A percentile compares a stretch with the other conserved stretches of the same genome.
Evolutionary conservation across 2,797 vertebrate species (phyloP).

Genomic region (Cuculus canorus): DNA sequence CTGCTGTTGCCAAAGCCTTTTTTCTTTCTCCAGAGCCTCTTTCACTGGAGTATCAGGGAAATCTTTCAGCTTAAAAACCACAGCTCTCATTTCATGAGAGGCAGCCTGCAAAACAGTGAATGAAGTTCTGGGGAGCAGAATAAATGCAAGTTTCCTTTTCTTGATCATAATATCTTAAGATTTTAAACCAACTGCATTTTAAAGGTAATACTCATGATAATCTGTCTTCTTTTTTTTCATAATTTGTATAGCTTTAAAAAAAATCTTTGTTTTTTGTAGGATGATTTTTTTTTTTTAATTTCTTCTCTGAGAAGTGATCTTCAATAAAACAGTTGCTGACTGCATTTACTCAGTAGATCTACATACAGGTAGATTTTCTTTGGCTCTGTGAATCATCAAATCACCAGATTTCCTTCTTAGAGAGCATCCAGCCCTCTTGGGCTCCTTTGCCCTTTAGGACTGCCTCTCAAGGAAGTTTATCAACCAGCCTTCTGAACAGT

Average conservation of each 20-base stretch:
- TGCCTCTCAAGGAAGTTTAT: too few relatives aligned
- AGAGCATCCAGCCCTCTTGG: too few relatives aligned
- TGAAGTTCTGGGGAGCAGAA: not conserved
- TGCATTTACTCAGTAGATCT: rapidly evolving
- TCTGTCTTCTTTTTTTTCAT: not conserved
- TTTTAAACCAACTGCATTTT: not conserved
- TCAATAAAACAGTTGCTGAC: not conserved
- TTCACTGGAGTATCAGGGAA: not conserved
- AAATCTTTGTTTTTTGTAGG: not conserved
- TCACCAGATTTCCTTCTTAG: too few relatives aligned
- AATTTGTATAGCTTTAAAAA: not conserved
- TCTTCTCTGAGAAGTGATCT: not conserved
- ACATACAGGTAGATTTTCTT: too few relatives aligned
- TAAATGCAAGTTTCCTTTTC: not conserved
- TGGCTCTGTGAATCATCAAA: too few relatives aligned
- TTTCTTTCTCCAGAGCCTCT: not conserved
- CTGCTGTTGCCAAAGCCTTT: not conserved
- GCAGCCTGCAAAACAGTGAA: not conserved
- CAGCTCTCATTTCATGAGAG: not conserved
- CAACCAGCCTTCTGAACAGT: too few relatives aligned
- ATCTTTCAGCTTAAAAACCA: not conserved
- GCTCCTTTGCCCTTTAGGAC: too few relatives aligned
- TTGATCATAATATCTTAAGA: not conserved
- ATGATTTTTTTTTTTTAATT: not conserved
- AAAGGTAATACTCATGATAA: not conserved